Evolutionary conservation across 2,888 invertebrate genomes (phyloP).

Genomic region (Junonia oenone): DNA sequence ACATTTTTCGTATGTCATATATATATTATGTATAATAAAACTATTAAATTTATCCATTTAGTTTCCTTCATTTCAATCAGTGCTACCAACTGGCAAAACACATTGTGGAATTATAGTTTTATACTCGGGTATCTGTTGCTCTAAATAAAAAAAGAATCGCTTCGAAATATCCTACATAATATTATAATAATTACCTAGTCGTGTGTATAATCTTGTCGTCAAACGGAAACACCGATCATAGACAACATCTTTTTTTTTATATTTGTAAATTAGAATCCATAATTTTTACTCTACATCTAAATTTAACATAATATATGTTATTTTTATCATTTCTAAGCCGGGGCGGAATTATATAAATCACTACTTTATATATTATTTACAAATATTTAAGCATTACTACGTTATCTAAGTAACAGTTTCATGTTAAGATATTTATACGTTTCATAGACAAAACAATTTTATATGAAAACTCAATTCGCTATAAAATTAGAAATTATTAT

Average conservation of each 20-base stretch:
- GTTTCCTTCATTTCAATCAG: neutral
- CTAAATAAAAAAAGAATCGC: neutral
- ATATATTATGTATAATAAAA: slow-evolving; percentile 29
- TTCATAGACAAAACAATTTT: neutral
- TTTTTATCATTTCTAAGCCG: slow-evolving; percentile 32
- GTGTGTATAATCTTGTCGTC: neutral
- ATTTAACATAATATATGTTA: slow-evolving; percentile 38
- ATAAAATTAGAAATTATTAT: neutral
- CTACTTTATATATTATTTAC: slow-evolving; percentile 65
- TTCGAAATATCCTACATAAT: neutral
- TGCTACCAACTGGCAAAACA: slow-evolving; percentile 7
- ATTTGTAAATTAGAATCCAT: neutral
- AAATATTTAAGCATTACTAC: slow-evolving; percentile 64
- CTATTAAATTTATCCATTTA: slow-evolving; percentile 6
- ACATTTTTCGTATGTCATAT: slow-evolving; percentile 38
- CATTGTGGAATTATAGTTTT: slow-evolving; percentile 14
- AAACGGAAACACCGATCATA: slow-evolving; percentile 5
- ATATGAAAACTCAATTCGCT: neutral
- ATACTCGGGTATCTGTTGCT: neutral
- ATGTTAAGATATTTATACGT: neutral
- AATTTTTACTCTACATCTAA: slow-evolving; percentile 36
- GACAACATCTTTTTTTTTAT: neutral
- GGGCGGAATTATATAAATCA: slow-evolving; percentile 67
- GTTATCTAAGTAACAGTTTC: slow-evolving; percentile 17
- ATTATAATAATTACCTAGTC: no score